phyloP scores from a whole-genome alignment of 2,888 invertebrate species.

The Athrips mouffetella region DNA sequence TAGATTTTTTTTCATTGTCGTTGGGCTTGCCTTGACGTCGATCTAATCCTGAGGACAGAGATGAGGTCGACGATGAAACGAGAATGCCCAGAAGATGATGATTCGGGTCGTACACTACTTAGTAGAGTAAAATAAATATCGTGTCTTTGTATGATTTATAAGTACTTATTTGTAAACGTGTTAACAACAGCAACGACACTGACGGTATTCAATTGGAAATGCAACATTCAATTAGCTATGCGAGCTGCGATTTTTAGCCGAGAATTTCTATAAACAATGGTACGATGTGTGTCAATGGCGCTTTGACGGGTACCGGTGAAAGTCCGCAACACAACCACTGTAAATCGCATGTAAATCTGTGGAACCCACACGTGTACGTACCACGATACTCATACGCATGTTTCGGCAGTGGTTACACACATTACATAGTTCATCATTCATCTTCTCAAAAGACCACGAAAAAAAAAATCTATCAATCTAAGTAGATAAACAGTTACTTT shows the following conservation, averaged over 20 bases:
- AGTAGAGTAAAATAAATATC: not conserved
- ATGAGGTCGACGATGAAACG: too few relatives aligned
- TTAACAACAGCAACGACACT: not conserved
- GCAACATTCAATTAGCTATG: slow-evolving; percentile 13
- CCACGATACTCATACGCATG: not conserved
- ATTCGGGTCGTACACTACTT: too few relatives aligned
- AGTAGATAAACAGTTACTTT: too few relatives aligned
- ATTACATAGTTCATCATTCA: not conserved
- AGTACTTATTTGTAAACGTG: not conserved
- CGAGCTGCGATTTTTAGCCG: slow-evolving; percentile 13
- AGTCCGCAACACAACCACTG: slow-evolving; percentile 22
- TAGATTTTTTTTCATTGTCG: too few relatives aligned
- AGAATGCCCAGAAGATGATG: too few relatives aligned
- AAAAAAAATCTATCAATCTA: too few relatives aligned
- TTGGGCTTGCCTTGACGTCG: too few relatives aligned
- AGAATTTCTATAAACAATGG: slow-evolving; percentile 26
- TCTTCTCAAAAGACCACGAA: not conserved
- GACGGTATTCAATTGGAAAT: not conserved
- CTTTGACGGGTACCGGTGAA: slow-evolving; percentile 27
- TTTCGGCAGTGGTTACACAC: too few relatives aligned
- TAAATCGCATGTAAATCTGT: not conserved
- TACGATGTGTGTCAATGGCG: slow-evolving; percentile 29
- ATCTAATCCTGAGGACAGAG: too few relatives aligned
- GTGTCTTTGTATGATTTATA: not conserved
- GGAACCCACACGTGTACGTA: slow-evolving; percentile 10